A percentile compares a stretch with the other conserved stretches of the same genome.
phyloP scores from a whole-genome alignment of 2,888 invertebrate genomes.

The Plebejus argus region DNA sequence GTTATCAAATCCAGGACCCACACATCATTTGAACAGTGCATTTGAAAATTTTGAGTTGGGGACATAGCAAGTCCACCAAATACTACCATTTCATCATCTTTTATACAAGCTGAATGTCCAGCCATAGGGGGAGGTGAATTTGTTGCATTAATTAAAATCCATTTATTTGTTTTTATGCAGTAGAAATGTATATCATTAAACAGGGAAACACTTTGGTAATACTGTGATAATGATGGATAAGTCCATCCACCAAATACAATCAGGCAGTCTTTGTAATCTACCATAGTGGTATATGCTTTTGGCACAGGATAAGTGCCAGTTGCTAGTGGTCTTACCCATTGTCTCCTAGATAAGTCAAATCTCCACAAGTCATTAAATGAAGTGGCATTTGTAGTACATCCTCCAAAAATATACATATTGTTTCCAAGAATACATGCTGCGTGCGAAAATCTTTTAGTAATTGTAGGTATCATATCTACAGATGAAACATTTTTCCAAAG shows the following conservation, averaged over 20 bases:
- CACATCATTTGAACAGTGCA: constrained; percentile 88
- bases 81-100: constrained; percentile 90
- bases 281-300: constrained; percentile 96
- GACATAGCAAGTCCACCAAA: constrained; percentile 87
- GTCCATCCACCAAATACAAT: constrained; percentile 98
- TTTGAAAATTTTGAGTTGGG: constrained; percentile 69
- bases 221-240: constrained; percentile 92
- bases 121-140: constrained; percentile 92
- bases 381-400: constrained; percentile 95
- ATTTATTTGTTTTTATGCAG: constrained; percentile 89
- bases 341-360: constrained; percentile 91
- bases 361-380: constrained; percentile 98
- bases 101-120: constrained; percentile 95
- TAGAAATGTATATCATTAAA: constrained; percentile 96
- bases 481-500: constrained; percentile 85
- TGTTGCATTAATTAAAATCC: constrained; percentile 84
- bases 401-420: constrained; percentile 97
- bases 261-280: constrained; percentile 90
- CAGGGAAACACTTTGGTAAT: constrained; percentile 91
- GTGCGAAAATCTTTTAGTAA: constrained; percentile 95
- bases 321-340: constrained; percentile 92
- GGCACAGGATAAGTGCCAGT: constrained; percentile 95
- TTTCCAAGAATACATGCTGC: constrained; percentile 91
- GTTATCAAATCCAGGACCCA: constrained; percentile 92
- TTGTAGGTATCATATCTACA: constrained; percentile 84